Percentiles rank a stretch among this genome's conserved stretches.
Conservation (phyloP, 1,140 invertebrate genomes). For the Cataglyphis hispanica region DNA sequence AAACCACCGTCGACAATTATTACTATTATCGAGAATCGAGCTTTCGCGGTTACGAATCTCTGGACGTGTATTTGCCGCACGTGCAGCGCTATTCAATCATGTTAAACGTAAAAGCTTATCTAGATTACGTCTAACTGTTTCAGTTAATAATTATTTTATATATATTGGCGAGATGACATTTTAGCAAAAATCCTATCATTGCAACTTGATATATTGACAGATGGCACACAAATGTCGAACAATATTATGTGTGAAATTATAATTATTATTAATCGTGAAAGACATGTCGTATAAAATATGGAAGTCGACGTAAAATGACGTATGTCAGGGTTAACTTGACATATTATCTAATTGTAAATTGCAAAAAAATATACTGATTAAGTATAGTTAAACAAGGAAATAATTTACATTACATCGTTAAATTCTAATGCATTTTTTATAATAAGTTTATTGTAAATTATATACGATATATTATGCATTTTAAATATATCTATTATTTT, state of each 20-base stretch:
- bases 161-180: not conserved
- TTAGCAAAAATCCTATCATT: not conserved
- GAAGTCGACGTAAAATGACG: not conserved
- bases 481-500: not conserved
- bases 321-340: not conserved
- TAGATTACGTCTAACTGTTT: not conserved
- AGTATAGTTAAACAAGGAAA: not conserved
- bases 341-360: not conserved
- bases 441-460: not conserved
- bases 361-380: not conserved
- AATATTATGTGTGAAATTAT: slow-evolving; percentile 34
- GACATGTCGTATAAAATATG: not conserved
- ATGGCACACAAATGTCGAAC: not conserved
- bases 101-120: slow-evolving; percentile 21
- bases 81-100: slow-evolving; percentile 11
- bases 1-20: slow-evolving; percentile 53
- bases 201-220: slow-evolving; percentile 18
- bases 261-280: slow-evolving; percentile 19
- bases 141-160: slow-evolving; percentile 30
- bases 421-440: not conserved
- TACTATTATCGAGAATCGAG: slow-evolving; percentile 57
- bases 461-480: not conserved
- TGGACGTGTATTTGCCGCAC: not conserved
- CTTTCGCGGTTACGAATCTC: slow-evolving; percentile 48
- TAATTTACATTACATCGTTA: too few species aligned